A percentile compares a stretch with the other conserved stretches of the same genome.
These are phyloP conservation scores for Sylvicapra grimmia DNA, from an alignment of 2,113 vertebrate genomes.

Conservation along the genomic window DNA sequence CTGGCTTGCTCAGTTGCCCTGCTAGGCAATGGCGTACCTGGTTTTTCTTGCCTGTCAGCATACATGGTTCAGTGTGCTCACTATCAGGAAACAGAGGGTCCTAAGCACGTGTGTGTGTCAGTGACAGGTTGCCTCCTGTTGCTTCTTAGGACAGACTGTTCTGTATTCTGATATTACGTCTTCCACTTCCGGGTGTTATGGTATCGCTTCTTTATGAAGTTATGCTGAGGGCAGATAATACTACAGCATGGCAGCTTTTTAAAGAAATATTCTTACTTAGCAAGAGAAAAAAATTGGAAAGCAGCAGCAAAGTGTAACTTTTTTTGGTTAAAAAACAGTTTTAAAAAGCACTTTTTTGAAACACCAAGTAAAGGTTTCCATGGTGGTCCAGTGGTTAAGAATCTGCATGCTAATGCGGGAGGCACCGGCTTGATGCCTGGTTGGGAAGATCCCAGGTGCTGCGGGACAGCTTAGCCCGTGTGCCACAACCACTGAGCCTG, in stretches of 20 bases:
- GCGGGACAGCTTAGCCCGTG: fast-evolving
- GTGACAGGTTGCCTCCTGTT: not conserved
- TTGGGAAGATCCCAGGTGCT: not conserved
- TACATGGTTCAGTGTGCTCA: not conserved
- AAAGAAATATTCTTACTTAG: not conserved
- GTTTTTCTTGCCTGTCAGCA: not conserved
- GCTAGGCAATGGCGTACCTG: not conserved
- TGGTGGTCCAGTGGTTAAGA: not conserved
- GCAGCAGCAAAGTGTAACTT: not conserved
- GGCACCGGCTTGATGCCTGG: not conserved
- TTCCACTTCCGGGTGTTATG: not conserved
- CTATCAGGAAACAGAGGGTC: too few species aligned
- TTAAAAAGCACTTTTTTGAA: not conserved
- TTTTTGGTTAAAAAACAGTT: not conserved
- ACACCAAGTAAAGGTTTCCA: not conserved
- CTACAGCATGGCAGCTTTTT: not conserved
- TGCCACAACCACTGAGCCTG: not conserved
- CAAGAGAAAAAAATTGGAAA: not conserved
- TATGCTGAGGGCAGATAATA: not conserved
- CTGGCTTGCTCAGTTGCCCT: not conserved
- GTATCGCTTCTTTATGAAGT: not conserved
- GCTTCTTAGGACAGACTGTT: not conserved
- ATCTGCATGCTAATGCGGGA: not conserved
- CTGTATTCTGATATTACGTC: not conserved
- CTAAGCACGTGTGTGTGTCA: not conserved